A percentile compares a stretch with the other conserved stretches of the same genome.
Evolutionary conservation across 2,888 invertebrate species (phyloP).

Genomic region (Hypsopygia costalis): DNA sequence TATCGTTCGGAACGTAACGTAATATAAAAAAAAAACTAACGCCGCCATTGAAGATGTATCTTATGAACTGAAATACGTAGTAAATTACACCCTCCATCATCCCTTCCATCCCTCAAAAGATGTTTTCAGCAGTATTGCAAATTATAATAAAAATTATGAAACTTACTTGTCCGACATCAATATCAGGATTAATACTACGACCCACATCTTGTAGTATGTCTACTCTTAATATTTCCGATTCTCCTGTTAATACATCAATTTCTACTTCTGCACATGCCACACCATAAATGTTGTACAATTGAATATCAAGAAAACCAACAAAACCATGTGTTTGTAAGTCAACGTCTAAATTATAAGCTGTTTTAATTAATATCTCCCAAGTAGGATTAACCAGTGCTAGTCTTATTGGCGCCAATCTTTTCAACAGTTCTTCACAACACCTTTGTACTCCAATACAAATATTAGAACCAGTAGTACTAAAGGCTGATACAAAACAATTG

Average conservation of each 20-base stretch:
- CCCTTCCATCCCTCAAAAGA: too few species aligned
- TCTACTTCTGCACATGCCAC: slow-evolving; percentile 84
- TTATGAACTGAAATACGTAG: too few species aligned
- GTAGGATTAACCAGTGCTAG: slow-evolving; percentile 40
- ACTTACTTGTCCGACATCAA: slow-evolving; percentile 85
- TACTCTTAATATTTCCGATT: slow-evolving; percentile 81
- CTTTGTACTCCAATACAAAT: slow-evolving; percentile 30
- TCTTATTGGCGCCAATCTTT: slow-evolving; percentile 26
- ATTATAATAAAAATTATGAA: too few species aligned
- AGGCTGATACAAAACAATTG: slow-evolving; percentile 84
- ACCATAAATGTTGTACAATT: slow-evolving; percentile 79
- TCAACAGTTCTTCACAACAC: slow-evolving; percentile 24
- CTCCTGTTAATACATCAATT: slow-evolving; percentile 89
- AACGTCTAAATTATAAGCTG: slow-evolving; percentile 58
- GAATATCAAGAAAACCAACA: slow-evolving; percentile 41
- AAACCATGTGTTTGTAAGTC: slow-evolving; percentile 53
- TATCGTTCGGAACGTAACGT: too few species aligned
- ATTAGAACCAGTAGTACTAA: slow-evolving; percentile 62
- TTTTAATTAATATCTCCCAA: slow-evolving; percentile 73
- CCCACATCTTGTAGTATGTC: slow-evolving; percentile 87
- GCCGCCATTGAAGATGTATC: too few species aligned
- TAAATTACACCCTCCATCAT: too few species aligned
- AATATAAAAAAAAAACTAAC: too few species aligned
- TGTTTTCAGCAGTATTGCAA: too few species aligned
- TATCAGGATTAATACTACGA: slow-evolving; percentile 83